Evolutionary conservation across 2,888 invertebrate genomes (phyloP).

Genomic region (Callosobruchus maculatus): DNA sequence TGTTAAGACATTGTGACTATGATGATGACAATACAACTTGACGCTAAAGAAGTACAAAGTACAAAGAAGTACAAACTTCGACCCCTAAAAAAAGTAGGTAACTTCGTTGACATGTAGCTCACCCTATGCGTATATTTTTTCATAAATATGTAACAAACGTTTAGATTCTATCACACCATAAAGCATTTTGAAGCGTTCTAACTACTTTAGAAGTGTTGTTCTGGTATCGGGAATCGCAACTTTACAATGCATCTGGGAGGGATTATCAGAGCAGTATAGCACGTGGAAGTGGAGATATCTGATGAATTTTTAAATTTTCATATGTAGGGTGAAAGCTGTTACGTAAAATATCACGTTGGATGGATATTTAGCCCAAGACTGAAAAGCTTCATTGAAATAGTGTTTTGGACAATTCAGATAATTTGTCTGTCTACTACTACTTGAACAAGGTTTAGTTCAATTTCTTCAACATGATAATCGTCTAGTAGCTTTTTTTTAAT

Average conservation of each 20-base stretch:
- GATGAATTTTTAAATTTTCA: conserved; percentile 28
- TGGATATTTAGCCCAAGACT: background rate
- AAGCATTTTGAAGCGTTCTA: conserved; percentile 28
- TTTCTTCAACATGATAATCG: too few relatives aligned
- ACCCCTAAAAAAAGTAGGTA: background rate
- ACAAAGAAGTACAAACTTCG: background rate
- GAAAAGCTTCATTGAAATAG: too few relatives aligned
- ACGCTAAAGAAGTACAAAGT: too few relatives aligned
- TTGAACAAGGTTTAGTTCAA: too few relatives aligned
- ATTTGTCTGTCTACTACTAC: too few relatives aligned
- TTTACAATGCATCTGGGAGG: conserved; percentile 30
- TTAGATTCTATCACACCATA: conserved; percentile 33
- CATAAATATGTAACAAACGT: background rate
- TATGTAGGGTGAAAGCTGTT: background rate
- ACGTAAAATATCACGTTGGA: background rate
- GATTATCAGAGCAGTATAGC: conserved; percentile 30
- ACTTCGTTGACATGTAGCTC: conserved; percentile 16
- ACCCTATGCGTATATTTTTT: conserved; percentile 32
- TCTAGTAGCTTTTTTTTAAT: too few relatives aligned
- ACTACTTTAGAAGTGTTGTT: conserved; percentile 18
- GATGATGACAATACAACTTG: too few relatives aligned
- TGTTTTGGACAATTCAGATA: too few relatives aligned
- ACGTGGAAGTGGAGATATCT: conserved; percentile 26
- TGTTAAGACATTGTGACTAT: too few relatives aligned
- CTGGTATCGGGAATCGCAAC: conserved; percentile 22